A percentile compares a stretch with the other conserved stretches of the same genome.
Evolutionary conservation across 2,797 vertebrate genomes (phyloP).

Genomic region (Sebastes nivosus): DNA sequence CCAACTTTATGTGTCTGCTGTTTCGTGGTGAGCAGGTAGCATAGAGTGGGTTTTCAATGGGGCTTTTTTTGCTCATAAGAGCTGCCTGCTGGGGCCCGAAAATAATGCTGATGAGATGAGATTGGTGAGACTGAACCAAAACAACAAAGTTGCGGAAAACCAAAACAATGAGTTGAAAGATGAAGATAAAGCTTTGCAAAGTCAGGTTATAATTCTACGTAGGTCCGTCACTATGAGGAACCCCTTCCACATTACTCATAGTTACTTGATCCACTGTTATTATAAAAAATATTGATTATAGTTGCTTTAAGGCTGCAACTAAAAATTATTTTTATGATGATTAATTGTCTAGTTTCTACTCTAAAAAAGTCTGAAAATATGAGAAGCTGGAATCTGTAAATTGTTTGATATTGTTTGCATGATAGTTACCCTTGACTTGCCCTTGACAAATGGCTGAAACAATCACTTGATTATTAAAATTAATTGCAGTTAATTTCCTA

Average conservation of each 20-base stretch:
- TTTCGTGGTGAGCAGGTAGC: background rate
- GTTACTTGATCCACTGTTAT: background rate
- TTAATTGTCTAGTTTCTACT: rapidly evolving
- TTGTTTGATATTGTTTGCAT: background rate
- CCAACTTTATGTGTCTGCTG: background rate
- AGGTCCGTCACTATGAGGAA: rapidly evolving
- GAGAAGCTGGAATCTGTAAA: background rate
- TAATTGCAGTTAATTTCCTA: background rate
- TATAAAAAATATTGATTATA: background rate
- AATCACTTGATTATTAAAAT: background rate
- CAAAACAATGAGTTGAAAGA: background rate
- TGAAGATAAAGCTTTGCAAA: background rate
- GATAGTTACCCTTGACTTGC: background rate
- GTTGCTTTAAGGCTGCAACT: too few species aligned
- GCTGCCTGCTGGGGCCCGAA: background rate
- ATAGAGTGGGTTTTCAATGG: background rate
- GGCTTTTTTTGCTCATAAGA: background rate
- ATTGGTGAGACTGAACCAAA: background rate
- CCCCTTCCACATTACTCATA: background rate
- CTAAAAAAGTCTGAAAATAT: too few species aligned
- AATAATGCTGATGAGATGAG: background rate
- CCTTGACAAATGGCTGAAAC: background rate
- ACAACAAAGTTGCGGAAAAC: background rate
- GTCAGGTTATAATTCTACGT: background rate
- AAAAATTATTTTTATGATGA: background rate